phyloP scores from a whole-genome alignment of 2,113 vertebrate species.

The Neodontobutis hainanensis region DNA sequence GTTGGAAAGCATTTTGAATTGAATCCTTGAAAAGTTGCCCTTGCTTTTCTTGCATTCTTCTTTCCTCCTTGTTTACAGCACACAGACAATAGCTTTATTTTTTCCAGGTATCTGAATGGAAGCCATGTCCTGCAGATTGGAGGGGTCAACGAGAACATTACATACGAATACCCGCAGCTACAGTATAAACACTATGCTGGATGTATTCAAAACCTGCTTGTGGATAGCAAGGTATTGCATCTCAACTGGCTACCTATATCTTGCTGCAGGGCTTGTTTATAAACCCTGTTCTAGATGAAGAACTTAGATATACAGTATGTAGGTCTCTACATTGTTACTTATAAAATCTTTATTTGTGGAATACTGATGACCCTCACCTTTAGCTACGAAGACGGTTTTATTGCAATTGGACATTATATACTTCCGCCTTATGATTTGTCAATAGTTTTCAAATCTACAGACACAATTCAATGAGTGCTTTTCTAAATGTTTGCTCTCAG shows the following conservation, averaged over 20 bases:
- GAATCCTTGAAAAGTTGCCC: constrained; percentile 25
- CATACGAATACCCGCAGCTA: constrained; percentile 84
- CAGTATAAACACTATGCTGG: constrained; percentile 85
- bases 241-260: not conserved
- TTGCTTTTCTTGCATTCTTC: constrained; percentile 16
- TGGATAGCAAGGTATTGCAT: constrained; percentile 84
- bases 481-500: not conserved
- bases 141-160: constrained; percentile 83
- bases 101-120: constrained; percentile 81
- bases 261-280: constrained; percentile 3
- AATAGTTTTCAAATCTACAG: not conserved
- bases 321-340: not conserved
- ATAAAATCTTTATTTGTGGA: constrained; percentile 34
- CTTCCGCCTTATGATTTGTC: not conserved
- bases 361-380: constrained; percentile 17
- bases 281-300: constrained; percentile 1
- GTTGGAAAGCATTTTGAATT: constrained; percentile 13
- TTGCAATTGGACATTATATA: not conserved
- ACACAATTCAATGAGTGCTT: not conserved
- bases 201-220: constrained; percentile 83
- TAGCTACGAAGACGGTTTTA: constrained; percentile 1
- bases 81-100: constrained; percentile 33
- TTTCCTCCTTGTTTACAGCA: not conserved
- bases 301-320: constrained; percentile 16
- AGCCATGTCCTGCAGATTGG: constrained; percentile 87